A percentile compares a stretch with the other conserved stretches of the same genome.
These are phyloP conservation scores for Bursaphelenchus okinawaensis DNA, from an alignment of 2,888 invertebrate species.

Conservation along the genomic window DNA sequence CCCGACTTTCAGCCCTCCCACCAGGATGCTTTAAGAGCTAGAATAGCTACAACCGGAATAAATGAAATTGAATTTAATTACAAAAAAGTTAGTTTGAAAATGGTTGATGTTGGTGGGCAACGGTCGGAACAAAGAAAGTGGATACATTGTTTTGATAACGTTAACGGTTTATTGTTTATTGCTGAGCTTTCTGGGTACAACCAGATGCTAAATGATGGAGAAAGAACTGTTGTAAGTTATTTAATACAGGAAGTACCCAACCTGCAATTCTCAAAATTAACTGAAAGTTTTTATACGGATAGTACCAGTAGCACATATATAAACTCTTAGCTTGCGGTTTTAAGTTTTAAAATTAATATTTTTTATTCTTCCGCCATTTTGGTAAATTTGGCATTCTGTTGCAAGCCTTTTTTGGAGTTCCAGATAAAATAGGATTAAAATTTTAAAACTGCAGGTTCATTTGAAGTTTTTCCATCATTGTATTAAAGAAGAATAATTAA, in stretches of 20 bases:
- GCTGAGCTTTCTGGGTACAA: slow-evolving; percentile 43
- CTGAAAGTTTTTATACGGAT: no score
- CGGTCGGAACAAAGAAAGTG: slow-evolving; percentile 99
- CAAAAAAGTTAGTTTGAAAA: slow-evolving; percentile 92
- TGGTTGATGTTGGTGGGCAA: slow-evolving; percentile 99
- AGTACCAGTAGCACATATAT: background rate
- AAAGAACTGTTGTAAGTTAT: slow-evolving; percentile 27
- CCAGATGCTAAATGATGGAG: slow-evolving; percentile 37
- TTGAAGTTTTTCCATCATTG: no score
- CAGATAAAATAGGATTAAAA: no score
- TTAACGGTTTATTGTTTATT: slow-evolving; percentile 71
- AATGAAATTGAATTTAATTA: slow-evolving; percentile 99
- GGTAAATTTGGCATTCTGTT: no score
- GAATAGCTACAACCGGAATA: slow-evolving; percentile 98
- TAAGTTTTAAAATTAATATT: no score
- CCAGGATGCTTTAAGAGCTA: slow-evolving; percentile 95
- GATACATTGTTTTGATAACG: slow-evolving; percentile 99
- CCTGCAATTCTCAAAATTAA: no score
- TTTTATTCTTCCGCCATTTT: no score
- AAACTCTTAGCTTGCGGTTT: no score
- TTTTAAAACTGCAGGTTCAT: no score
- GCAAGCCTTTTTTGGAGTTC: no score
- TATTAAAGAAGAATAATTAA: no score
- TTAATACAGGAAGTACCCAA: no score
- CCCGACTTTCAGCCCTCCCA: slow-evolving; percentile 93